Percentiles rank a stretch among this genome's conserved stretches.
These are phyloP conservation scores for Actinostola sp. DNA, from an alignment of 92 coral and sea anemone species.

Conservation along the genomic window DNA sequence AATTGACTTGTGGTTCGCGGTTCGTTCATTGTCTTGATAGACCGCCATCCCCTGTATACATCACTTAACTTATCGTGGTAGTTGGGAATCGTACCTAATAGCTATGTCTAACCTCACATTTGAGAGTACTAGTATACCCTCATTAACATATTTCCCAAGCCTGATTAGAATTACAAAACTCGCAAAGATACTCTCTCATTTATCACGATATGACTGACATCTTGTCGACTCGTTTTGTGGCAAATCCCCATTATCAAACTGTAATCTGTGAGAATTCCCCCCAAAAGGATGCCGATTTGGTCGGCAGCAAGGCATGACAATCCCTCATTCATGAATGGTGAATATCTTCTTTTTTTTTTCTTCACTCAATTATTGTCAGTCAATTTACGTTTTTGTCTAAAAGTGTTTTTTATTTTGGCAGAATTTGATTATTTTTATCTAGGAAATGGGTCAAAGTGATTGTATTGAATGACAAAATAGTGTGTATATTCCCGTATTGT, in stretches of 20 bases:
- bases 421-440: background rate
- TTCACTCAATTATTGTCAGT: background rate
- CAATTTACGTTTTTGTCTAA: background rate
- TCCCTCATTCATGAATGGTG: conserved; percentile 23
- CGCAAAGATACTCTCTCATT: background rate
- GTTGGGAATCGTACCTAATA: no score
- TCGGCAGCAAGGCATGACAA: conserved; percentile 11
- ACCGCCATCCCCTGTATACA: no score
- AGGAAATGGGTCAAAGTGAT: background rate
- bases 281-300: conserved; percentile 19
- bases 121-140: conserved; percentile 6
- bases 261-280: conserved; percentile 15
- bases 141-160: conserved; percentile 4
- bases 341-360: conserved; percentile 6
- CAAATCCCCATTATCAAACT: conserved; percentile 21
- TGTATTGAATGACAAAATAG: background rate
- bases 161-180: conserved; percentile 30
- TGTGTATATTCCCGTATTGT: no score
- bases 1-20: no score
- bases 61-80: no score
- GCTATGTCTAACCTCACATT: no score
- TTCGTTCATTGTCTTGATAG: no score
- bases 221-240: conserved; percentile 21
- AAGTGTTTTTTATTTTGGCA: background rate
- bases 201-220: conserved; percentile 31